Evolutionary conservation across 2,113 vertebrate genomes (phyloP).

Genomic region (Gadus chalcogrammus): DNA sequence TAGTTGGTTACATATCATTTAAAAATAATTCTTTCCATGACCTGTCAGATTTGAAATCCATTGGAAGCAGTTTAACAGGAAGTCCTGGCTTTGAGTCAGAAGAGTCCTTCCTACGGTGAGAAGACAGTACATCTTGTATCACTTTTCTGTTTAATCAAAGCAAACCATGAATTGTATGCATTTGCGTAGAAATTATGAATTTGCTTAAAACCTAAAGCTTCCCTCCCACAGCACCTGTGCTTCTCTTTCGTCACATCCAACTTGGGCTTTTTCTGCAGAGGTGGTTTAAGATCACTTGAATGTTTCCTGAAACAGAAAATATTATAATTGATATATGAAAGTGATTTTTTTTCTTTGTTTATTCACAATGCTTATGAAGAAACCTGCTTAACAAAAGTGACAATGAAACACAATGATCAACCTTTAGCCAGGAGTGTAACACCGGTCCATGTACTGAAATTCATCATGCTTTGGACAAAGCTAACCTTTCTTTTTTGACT

Average conservation of each 20-base stretch:
- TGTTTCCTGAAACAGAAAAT: slow-evolving; percentile 64
- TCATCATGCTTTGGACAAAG: not conserved
- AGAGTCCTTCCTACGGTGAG: slow-evolving; percentile 66
- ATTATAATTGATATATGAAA: slow-evolving; percentile 16
- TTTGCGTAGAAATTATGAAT: not conserved
- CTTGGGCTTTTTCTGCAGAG: slow-evolving; percentile 51
- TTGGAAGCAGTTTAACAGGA: not conserved
- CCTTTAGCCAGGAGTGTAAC: not conserved
- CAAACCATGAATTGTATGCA: not conserved
- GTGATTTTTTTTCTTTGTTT: not conserved
- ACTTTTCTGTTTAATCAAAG: too few relatives aligned
- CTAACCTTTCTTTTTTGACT: slow-evolving; percentile 71
- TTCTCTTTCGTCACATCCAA: slow-evolving; percentile 67
- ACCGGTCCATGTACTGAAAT: not conserved
- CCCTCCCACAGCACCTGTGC: slow-evolving; percentile 62
- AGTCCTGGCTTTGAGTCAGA: slow-evolving; percentile 50
- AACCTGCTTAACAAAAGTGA: not conserved
- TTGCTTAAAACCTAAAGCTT: not conserved
- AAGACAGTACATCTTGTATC: too few relatives aligned
- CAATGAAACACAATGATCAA: not conserved
- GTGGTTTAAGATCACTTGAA: slow-evolving; percentile 59
- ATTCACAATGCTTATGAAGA: not conserved
- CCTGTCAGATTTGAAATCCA: slow-evolving; percentile 43
- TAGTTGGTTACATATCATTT: not conserved
- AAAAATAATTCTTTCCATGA: slow-evolving; percentile 24